Evolutionary conservation across 2,113 vertebrate genomes (phyloP).

Genomic region (Ailurus styani): DNA sequence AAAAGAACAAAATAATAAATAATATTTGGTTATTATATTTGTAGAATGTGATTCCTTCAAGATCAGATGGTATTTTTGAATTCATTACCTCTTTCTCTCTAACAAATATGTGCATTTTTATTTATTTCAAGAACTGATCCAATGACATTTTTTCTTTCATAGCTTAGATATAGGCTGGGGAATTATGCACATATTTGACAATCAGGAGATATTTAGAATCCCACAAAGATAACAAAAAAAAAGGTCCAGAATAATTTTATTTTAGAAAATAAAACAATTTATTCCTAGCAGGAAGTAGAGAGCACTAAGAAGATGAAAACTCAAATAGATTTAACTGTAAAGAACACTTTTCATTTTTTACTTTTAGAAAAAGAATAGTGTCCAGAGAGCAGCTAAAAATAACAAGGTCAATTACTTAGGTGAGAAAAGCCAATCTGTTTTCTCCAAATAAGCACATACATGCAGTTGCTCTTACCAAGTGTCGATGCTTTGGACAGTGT

Average conservation of each 20-base stretch:
- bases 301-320: not conserved
- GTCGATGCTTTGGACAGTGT: constrained; percentile 33
- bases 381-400: constrained; percentile 12
- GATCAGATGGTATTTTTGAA: constrained; percentile 19
- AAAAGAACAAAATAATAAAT: constrained; percentile 48
- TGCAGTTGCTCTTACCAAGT: not conserved
- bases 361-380: constrained; percentile 24
- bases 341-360: not conserved
- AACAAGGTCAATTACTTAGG: constrained; percentile 38
- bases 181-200: constrained; percentile 57
- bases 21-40: constrained; percentile 34
- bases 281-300: not conserved
- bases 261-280: constrained; percentile 40
- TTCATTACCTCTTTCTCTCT: constrained; percentile 12
- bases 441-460: not conserved
- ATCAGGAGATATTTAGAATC: constrained; percentile 34
- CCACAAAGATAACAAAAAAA: not conserved
- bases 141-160: constrained; percentile 44
- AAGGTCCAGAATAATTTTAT: constrained; percentile 10
- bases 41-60: constrained; percentile 42
- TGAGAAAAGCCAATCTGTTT: constrained; percentile 46
- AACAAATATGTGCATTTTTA: constrained; percentile 29
- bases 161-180: not conserved
- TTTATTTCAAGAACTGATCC: constrained; percentile 29
- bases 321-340: constrained; percentile 34